phyloP scores from a whole-genome alignment of 2,113 vertebrate genomes.

The Thalassoma bifasciatum region DNA sequence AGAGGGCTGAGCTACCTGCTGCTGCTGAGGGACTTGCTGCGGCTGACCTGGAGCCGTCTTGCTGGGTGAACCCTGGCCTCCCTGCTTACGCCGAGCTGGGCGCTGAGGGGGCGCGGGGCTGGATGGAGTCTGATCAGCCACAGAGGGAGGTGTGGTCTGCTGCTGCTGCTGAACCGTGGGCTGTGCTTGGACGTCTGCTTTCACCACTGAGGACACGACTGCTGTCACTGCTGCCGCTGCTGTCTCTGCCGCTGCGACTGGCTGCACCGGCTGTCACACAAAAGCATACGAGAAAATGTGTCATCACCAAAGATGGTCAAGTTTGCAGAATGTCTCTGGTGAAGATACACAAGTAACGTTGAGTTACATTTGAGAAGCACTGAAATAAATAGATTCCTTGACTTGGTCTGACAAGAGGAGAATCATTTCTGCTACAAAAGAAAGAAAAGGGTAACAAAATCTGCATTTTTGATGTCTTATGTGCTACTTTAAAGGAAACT shows the following conservation, averaged over 20 bases:
- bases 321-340: no score
- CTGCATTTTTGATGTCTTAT: no score
- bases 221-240: slow-evolving; percentile 34
- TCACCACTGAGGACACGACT: slow-evolving; percentile 52
- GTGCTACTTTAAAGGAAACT: no score
- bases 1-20: slow-evolving; percentile 53
- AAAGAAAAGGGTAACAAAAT: no score
- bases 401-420: no score
- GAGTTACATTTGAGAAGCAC: no score
- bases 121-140: slow-evolving; percentile 66
- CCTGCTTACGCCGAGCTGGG: slow-evolving; percentile 81
- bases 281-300: slow-evolving; percentile 19
- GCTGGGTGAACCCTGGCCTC: slow-evolving; percentile 46
- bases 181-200: slow-evolving; percentile 60
- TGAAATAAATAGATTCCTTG: no score
- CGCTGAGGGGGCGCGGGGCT: slow-evolving; percentile 82
- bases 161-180: slow-evolving; percentile 61
- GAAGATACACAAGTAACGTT: no score
- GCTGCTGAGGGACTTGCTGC: slow-evolving; percentile 28
- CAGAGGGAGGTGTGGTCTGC: slow-evolving; percentile 50
- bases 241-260: slow-evolving; percentile 52
- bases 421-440: no score
- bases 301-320: no score
- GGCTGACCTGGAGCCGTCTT: slow-evolving; percentile 48
- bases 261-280: slow-evolving; percentile 59